Evolutionary conservation across 2,113 vertebrate genomes (phyloP).

Genomic region (Psammodynastes pulverulentus): DNA sequence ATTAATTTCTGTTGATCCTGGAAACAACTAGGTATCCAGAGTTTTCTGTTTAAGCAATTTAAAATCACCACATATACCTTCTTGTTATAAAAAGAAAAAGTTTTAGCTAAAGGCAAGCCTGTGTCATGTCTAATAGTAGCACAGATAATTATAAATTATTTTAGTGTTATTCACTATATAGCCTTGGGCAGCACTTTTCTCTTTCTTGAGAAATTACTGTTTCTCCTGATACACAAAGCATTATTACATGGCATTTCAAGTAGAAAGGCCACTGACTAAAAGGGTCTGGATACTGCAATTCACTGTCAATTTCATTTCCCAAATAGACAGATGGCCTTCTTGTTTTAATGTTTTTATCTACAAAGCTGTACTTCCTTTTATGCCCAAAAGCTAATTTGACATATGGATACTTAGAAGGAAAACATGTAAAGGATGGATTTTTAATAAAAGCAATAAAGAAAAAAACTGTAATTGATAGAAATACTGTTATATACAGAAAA

Average conservation of each 20-base stretch:
- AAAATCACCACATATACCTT: not conserved
- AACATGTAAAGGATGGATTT: conserved; percentile 13
- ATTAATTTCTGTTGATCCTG: not conserved
- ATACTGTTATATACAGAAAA: not conserved
- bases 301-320: conserved; percentile 12
- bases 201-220: conserved; percentile 16
- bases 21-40: not conserved
- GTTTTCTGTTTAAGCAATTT: not conserved
- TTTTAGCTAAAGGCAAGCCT: not conserved
- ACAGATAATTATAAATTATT: conserved; percentile 33
- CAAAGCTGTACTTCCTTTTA: conserved; percentile 52
- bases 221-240: not conserved
- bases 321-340: conserved; percentile 59
- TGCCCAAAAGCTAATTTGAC: conserved; percentile 44
- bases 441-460: conserved; percentile 24
- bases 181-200: conserved; percentile 41
- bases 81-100: not conserved
- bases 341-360: conserved; percentile 48
- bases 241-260: conserved; percentile 24
- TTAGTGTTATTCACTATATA: conserved; percentile 9
- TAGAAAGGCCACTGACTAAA: conserved; percentile 40
- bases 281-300: conserved; percentile 40
- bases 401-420: conserved; percentile 43
- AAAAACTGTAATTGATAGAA: conserved; percentile 32
- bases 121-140: accelerated